phyloP scores from a whole-genome alignment of 2,797 vertebrate genomes.

The Bradypodion ventrale region DNA sequence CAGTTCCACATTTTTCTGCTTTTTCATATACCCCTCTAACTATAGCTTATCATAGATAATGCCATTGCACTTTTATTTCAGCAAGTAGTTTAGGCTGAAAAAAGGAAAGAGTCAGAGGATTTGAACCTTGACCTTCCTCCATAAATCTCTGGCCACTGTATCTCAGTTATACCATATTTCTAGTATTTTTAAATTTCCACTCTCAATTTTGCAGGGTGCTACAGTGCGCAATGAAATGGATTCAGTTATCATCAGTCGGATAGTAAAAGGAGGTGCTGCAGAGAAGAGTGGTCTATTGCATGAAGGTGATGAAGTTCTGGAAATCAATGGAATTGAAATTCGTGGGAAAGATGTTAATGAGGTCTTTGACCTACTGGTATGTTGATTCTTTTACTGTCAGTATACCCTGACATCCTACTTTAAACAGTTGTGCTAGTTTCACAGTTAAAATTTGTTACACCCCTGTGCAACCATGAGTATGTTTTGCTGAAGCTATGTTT shows the following conservation, averaged over 20 bases:
- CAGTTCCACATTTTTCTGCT: too few species aligned
- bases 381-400: conserved; percentile 47
- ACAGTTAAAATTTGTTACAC: neutral
- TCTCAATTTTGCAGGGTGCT: conserved; percentile 82
- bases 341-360: conserved; percentile 95
- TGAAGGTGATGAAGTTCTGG: conserved; percentile 94
- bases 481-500: neutral
- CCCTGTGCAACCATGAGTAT: neutral
- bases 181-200: neutral
- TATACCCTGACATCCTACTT: neutral
- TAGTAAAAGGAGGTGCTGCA: conserved; percentile 91
- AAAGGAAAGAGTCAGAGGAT: neutral
- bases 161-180: neutral
- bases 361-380: conserved; percentile 93
- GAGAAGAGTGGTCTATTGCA: conserved; percentile 91
- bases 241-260: conserved; percentile 93
- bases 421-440: neutral
- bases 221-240: conserved; percentile 95
- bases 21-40: neutral
- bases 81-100: neutral
- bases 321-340: conserved; percentile 91
- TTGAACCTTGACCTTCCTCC: neutral
- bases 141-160: neutral
- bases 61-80: neutral
- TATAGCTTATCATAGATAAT: neutral